Percentiles rank a stretch among this genome's conserved stretches.
phyloP scores from a whole-genome alignment of 2,113 vertebrate genomes.

The Pseudorasbora parva region DNA sequence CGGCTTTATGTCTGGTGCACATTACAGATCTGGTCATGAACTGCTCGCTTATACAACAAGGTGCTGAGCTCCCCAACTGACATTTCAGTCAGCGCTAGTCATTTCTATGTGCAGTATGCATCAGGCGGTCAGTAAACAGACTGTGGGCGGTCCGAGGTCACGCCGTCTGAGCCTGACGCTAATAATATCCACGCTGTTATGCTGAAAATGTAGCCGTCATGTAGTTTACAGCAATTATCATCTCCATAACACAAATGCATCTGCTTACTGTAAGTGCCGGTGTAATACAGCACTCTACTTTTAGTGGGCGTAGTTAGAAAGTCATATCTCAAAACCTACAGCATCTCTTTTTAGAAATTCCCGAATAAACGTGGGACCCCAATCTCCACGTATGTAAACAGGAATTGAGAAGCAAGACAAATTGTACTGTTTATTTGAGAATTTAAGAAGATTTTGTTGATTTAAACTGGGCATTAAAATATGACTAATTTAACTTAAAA shows the following conservation, averaged over 20 bases:
- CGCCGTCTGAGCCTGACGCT: background rate
- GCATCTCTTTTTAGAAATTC: background rate
- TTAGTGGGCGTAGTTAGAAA: background rate
- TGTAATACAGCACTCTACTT: background rate
- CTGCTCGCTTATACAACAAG: background rate
- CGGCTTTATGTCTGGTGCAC: background rate
- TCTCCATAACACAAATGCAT: slow-evolving; percentile 22
- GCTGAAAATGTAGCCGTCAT: background rate
- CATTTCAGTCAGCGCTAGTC: background rate
- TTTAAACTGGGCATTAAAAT: background rate
- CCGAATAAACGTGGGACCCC: background rate
- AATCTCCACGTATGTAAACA: background rate
- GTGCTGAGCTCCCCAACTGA: background rate
- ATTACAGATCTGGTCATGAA: slow-evolving; percentile 8
- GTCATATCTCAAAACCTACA: background rate
- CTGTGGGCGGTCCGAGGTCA: slow-evolving; percentile 18
- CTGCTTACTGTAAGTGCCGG: slow-evolving; percentile 25
- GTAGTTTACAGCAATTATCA: slow-evolving; percentile 19
- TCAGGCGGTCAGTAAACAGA: slow-evolving; percentile 23
- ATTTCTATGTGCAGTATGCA: slow-evolving; percentile 4
- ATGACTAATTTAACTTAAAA: background rate
- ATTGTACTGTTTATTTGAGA: background rate
- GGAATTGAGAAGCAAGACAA: background rate
- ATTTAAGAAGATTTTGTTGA: background rate
- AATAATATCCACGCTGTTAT: slow-evolving; percentile 16